phyloP scores from a whole-genome alignment of 2,113 vertebrate genomes.

The Emydocephalus ijimae region DNA sequence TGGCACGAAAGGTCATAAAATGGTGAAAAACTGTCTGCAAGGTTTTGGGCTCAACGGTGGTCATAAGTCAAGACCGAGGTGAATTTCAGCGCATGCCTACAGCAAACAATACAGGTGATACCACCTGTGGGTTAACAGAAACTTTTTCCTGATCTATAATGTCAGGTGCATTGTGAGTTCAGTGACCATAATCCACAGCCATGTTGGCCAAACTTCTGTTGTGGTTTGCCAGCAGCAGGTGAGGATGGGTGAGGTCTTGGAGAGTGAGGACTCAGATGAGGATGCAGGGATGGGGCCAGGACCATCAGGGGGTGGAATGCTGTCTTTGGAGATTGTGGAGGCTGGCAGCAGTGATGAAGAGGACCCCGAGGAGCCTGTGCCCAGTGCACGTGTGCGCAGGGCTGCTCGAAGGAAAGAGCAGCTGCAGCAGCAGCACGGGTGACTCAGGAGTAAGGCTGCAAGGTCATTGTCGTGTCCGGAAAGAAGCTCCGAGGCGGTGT shows the following conservation, averaged over 20 bases:
- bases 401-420: no score
- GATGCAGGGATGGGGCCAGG: no score
- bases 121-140: neutral
- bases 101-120: neutral
- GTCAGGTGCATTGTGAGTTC: neutral
- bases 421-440: fast-evolving
- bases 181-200: neutral
- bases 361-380: no score
- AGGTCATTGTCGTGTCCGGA: no score
- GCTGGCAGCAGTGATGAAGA: no score
- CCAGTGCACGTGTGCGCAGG: fast-evolving
- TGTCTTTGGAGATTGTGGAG: no score
- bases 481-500: no score
- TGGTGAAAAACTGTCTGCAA: neutral
- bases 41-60: neutral
- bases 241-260: no score
- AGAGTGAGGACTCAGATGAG: no score
- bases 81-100: neutral
- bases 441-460: no score
- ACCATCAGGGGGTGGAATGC: no score
- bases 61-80: neutral
- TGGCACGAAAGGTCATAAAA: neutral
- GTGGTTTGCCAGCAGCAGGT: no score
- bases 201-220: neutral
- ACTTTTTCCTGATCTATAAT: neutral